Percentiles rank a stretch among this genome's conserved stretches.
phyloP scores from a whole-genome alignment of 2,797 vertebrate genomes.

The Enteromius thamalakanensis region DNA sequence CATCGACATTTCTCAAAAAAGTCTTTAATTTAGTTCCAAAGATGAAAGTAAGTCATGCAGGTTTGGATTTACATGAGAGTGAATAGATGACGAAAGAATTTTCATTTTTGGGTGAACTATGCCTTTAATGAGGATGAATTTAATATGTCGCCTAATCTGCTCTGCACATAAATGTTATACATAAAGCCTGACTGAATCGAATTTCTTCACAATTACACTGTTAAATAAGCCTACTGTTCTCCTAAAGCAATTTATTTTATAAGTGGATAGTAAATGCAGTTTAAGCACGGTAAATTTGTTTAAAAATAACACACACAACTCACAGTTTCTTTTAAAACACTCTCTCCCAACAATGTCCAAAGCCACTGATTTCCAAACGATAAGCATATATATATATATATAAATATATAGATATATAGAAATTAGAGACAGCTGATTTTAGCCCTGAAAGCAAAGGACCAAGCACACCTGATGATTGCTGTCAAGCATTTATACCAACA shows the following conservation, averaged over 20 bases:
- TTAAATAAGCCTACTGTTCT: not conserved
- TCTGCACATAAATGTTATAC: not conserved
- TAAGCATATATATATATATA: no score
- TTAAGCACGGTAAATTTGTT: not conserved
- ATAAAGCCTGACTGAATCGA: not conserved
- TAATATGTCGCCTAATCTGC: slow-evolving; percentile 7
- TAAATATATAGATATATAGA: no score
- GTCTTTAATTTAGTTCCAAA: not conserved
- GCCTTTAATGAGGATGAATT: slow-evolving; percentile 1
- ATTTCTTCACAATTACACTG: not conserved
- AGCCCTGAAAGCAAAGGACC: not conserved
- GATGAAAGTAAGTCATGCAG: not conserved
- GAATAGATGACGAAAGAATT: not conserved
- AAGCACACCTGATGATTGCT: not conserved
- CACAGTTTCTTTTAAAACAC: not conserved
- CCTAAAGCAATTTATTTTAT: not conserved
- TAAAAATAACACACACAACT: not conserved
- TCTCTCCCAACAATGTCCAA: not conserved
- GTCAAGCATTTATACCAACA: slow-evolving; percentile 6
- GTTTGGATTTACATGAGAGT: not conserved
- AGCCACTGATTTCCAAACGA: not conserved
- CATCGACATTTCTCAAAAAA: not conserved
- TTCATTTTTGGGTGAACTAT: not conserved
- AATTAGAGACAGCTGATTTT: not conserved
- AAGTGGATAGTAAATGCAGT: not conserved